phyloP scores from a whole-genome alignment of 2,113 vertebrate species.

The Python bivittatus region DNA sequence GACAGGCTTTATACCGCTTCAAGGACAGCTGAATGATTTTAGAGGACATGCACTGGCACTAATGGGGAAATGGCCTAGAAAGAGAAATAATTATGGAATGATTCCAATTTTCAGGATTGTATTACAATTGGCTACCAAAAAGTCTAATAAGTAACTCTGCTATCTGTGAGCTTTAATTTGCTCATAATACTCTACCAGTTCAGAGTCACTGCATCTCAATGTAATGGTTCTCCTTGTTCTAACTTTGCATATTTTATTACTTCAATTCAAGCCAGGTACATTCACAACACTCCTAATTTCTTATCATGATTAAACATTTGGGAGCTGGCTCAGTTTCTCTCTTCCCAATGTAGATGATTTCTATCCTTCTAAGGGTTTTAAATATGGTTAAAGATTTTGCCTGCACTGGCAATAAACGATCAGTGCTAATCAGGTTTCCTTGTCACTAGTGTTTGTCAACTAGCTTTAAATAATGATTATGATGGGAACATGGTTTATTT shows the following conservation, averaged over 20 bases:
- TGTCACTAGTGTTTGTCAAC: neutral
- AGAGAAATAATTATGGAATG: neutral
- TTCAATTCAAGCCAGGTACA: conserved; percentile 30
- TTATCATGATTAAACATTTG: neutral
- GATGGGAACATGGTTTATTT: neutral
- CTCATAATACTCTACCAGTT: neutral
- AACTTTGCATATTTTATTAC: conserved; percentile 44
- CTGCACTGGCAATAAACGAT: neutral
- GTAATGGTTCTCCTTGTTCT: conserved; percentile 39
- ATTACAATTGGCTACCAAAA: neutral
- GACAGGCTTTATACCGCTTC: neutral
- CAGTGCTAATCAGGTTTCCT: neutral
- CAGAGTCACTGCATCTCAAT: conserved; percentile 10
- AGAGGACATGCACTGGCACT: neutral
- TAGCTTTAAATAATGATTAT: neutral
- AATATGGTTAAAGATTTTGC: neutral
- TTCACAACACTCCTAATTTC: neutral
- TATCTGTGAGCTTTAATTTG: neutral
- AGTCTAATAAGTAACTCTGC: neutral
- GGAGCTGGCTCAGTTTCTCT: neutral
- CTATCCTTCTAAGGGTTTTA: neutral
- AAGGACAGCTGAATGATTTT: neutral
- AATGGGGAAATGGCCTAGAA: neutral
- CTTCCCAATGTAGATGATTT: neutral
- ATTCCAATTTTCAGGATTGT: neutral